Conservation (phyloP, 2,113 vertebrate genomes). For the Herpailurus yagouaroundi region DNA sequence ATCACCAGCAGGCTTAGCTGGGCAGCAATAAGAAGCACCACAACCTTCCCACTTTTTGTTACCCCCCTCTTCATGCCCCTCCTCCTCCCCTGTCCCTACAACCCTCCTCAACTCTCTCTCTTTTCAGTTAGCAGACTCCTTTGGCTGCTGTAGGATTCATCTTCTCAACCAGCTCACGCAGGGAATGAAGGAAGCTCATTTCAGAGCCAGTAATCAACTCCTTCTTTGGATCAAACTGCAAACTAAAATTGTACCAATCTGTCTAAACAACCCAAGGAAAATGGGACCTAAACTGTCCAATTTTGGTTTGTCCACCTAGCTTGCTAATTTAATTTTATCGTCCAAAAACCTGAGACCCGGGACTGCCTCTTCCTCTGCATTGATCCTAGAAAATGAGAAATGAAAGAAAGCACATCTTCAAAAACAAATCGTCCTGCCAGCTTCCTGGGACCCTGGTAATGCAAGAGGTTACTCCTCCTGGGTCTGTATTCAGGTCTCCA, state of each 20-base stretch:
- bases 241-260: slow-evolving; percentile 74
- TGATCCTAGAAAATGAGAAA: slow-evolving; percentile 41
- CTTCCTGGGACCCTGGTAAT: neutral
- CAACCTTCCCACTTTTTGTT: neutral
- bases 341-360: slow-evolving; percentile 40
- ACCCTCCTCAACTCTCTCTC: neutral
- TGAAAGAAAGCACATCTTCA: slow-evolving; percentile 12
- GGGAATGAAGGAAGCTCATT: slow-evolving; percentile 66
- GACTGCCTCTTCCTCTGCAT: neutral
- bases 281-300: slow-evolving; percentile 66
- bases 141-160: neutral
- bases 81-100: neutral
- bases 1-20: slow-evolving; percentile 70
- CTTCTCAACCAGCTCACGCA: slow-evolving; percentile 53
- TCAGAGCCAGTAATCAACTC: slow-evolving; percentile 64
- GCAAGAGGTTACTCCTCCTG: neutral
- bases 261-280: slow-evolving; percentile 74
- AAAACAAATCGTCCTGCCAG: slow-evolving; percentile 21
- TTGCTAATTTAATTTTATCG: slow-evolving; percentile 75
- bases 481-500: neutral
- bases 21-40: slow-evolving; percentile 61
- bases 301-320: slow-evolving; percentile 70
- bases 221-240: slow-evolving; percentile 76
- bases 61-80: neutral
- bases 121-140: neutral